phyloP scores from a whole-genome alignment of 2,797 vertebrate species.

The Protosalanx chinensis region DNA sequence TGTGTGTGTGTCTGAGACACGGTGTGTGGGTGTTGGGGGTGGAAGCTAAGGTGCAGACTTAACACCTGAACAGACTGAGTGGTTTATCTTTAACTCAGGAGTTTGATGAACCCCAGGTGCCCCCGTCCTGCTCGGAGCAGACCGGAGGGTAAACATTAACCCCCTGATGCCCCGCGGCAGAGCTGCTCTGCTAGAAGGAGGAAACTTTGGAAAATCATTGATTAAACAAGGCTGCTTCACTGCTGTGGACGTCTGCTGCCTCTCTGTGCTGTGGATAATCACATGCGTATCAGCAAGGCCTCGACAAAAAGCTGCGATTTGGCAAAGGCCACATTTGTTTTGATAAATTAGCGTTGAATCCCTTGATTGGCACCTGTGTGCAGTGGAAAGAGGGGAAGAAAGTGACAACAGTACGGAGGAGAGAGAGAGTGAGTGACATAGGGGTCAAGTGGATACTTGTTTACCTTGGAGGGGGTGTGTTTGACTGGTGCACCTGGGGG shows the following conservation, averaged over 20 bases:
- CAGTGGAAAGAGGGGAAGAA: background rate
- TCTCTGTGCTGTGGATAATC: background rate
- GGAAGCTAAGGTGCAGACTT: conserved; percentile 5
- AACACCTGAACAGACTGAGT: conserved; percentile 9
- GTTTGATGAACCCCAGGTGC: conserved; percentile 21
- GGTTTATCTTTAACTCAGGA: conserved; percentile 40
- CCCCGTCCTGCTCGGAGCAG: conserved; percentile 16
- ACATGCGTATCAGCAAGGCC: background rate
- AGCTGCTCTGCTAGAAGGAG: background rate
- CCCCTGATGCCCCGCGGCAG: background rate
- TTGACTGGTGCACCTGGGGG: conserved; percentile 31
- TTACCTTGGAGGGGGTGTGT: conserved; percentile 45
- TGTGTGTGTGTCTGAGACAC: conserved; percentile 9
- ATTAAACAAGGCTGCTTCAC: background rate
- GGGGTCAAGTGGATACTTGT: conserved; percentile 48
- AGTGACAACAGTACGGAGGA: background rate
- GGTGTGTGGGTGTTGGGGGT: background rate
- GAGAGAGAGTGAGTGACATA: conserved; percentile 20
- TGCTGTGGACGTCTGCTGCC: background rate
- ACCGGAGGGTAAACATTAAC: conserved; percentile 42
- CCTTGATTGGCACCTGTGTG: conserved; percentile 8
- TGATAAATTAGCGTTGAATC: conserved; percentile 1
- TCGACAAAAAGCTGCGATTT: background rate
- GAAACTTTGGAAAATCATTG: conserved; percentile 11
- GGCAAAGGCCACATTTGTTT: background rate